Evolutionary conservation across 2,113 vertebrate genomes (phyloP).

Genomic region (Festucalex cinctus): DNA sequence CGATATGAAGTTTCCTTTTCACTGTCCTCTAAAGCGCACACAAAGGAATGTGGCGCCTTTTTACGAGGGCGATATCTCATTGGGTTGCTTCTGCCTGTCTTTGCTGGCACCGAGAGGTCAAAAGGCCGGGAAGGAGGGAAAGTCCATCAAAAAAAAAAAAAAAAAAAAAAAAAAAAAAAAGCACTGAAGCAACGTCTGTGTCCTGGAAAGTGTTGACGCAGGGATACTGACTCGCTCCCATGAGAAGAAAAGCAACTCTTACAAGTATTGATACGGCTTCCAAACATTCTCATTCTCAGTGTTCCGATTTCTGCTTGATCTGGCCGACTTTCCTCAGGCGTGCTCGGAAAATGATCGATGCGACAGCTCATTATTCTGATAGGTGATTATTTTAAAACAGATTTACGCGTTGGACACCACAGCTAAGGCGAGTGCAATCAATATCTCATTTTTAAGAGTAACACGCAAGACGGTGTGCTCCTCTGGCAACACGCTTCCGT

Average conservation of each 20-base stretch:
- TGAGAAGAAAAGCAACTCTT: constrained; percentile 46
- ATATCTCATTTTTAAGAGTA: constrained; percentile 18
- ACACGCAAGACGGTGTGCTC: constrained; percentile 24
- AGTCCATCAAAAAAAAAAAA: constrained; percentile 56
- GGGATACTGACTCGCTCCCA: constrained; percentile 42
- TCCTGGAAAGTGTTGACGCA: constrained; percentile 64
- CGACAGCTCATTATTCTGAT: constrained; percentile 2
- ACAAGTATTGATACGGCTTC: constrained; percentile 43
- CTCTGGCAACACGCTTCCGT: constrained; percentile 24
- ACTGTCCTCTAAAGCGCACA: constrained; percentile 2
- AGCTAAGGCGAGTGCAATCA: constrained; percentile 25
- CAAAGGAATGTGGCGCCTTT: constrained; percentile 7
- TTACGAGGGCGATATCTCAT: constrained; percentile 42
- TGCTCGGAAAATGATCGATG: background rate
- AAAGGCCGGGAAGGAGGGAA: constrained; percentile 40
- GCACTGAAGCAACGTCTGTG: constrained; percentile 36
- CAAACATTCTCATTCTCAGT: constrained; percentile 14
- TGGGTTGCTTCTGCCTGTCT: constrained; percentile 59
- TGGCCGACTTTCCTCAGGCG: constrained; percentile 17
- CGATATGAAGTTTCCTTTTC: background rate
- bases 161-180: too few species aligned
- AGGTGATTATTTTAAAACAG: constrained; percentile 2
- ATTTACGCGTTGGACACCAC: constrained; percentile 10
- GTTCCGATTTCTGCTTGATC: constrained; percentile 27
- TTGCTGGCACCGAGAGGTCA: constrained; percentile 67